Conservation (phyloP, 2,888 invertebrate species). For the Frankliniella intonsa region DNA sequence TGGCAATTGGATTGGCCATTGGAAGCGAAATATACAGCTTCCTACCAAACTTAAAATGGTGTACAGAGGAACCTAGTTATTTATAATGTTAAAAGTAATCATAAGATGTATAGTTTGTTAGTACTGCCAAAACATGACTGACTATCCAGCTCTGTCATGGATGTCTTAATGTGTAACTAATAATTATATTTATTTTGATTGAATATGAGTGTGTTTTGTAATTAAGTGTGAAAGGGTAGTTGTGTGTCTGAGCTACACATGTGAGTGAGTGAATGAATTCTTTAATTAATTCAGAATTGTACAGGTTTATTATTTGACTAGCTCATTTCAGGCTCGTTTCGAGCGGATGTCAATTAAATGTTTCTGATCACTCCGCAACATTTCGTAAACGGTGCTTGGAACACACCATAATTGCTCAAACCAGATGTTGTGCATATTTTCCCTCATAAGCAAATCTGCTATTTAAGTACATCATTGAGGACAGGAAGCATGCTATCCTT, state of each 20-base stretch:
- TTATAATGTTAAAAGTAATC: background rate
- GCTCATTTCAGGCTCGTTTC: background rate
- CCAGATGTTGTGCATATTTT: background rate
- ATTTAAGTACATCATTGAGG: too few relatives aligned
- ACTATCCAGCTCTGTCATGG: background rate
- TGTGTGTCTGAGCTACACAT: background rate
- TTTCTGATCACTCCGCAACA: background rate
- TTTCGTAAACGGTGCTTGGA: background rate
- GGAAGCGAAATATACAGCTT: background rate
- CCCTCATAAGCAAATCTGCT: background rate
- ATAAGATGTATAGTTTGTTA: background rate
- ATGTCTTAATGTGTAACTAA: background rate
- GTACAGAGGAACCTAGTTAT: background rate
- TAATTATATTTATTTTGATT: constrained; percentile 3
- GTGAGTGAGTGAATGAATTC: background rate
- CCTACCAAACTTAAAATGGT: background rate
- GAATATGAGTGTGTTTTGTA: background rate
- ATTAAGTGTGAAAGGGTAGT: background rate
- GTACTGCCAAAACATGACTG: constrained; percentile 31
- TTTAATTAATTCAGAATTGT: background rate
- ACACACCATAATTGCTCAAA: constrained; percentile 18
- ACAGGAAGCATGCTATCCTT: too few relatives aligned
- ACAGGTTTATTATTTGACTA: background rate
- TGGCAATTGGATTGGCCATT: background rate
- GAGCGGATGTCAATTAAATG: background rate